A percentile compares a stretch with the other conserved stretches of the same genome.
These are phyloP conservation scores for Trididemnum clinides DNA, from an alignment of 23 tunicate species.

Conservation along the genomic window DNA sequence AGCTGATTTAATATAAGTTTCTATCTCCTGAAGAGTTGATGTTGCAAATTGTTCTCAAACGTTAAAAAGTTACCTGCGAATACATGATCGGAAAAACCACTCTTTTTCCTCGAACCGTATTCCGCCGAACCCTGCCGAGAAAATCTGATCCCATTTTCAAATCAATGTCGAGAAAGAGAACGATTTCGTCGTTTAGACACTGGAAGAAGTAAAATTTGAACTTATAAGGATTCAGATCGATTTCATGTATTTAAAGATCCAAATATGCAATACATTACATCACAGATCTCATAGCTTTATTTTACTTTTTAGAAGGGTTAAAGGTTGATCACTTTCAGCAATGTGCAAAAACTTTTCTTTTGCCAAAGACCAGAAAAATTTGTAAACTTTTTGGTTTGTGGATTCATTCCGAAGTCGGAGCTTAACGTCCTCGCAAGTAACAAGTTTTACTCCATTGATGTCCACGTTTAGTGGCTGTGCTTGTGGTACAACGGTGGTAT, in stretches of 20 bases:
- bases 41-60: no score
- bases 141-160: conserved; percentile 60
- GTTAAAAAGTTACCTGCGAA: conserved; percentile 57
- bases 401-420: background rate
- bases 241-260: no score
- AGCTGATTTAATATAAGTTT: no score
- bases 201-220: background rate
- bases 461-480: no score
- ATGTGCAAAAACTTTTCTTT: no score
- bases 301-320: no score
- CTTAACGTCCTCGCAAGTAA: background rate
- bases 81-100: conserved; percentile 81
- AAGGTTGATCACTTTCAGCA: no score
- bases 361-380: background rate
- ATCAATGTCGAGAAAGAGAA: conserved; percentile 80
- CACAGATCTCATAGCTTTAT: no score
- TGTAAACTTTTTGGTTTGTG: background rate
- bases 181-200: conserved; percentile 59
- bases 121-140: conserved; percentile 60
- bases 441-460: no score
- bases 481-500: no score
- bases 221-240: background rate
- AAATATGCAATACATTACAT: no score
- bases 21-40: no score
- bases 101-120: conserved; percentile 48